Evolutionary conservation across 2,888 invertebrate genomes (phyloP), one percentile per base, ranked within the genome.

Genomic region (Thyatira batis): DNA sequence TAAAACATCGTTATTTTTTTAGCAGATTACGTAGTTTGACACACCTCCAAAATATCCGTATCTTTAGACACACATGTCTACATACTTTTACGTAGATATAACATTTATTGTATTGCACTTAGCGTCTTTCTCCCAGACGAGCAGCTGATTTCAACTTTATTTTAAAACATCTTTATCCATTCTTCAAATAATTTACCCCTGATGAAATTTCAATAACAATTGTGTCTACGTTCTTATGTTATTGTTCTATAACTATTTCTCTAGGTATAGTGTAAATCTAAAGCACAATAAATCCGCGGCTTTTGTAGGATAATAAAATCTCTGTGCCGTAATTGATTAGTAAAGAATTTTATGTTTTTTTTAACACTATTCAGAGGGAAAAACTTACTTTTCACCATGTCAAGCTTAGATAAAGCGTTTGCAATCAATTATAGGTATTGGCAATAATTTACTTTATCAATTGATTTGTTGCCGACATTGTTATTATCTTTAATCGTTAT

Each of bases 21-120:
- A 58, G 33, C 58, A 53, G 51, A 50, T 65, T 65, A 61, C 71
- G 61, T 67, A 64, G 55, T 49, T 57, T 53, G 79, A 77, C 78
- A 79, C 78, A 74, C 78, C 79, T 78, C 71, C 75, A 57, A 63
- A 67, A 58, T 62, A 54, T 28, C 48, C 28, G 20, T 10, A 9
- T 28, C 48, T 39, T 25, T 10, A 9, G 39, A 9, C n/a, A 33
- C 8, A 43, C 17, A 43, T 20, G 5, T 20, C 43, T 20, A 20
- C 44, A 11, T 9, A 44, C 20, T 20, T 44, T 33, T 33, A 33
- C n/a, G 8, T 33, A 13, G 13, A 33, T 33, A n/a, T 0, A 33
- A 13, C 33, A 6, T 33, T 33, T 11, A 33, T 23, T 23, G 23
- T 23, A 23, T 23, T 6, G 23, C 6, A 33, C 33, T 4, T 11